Evolutionary conservation across 2,113 vertebrate species (phyloP).

Genomic region (Catharus minimus): DNA sequence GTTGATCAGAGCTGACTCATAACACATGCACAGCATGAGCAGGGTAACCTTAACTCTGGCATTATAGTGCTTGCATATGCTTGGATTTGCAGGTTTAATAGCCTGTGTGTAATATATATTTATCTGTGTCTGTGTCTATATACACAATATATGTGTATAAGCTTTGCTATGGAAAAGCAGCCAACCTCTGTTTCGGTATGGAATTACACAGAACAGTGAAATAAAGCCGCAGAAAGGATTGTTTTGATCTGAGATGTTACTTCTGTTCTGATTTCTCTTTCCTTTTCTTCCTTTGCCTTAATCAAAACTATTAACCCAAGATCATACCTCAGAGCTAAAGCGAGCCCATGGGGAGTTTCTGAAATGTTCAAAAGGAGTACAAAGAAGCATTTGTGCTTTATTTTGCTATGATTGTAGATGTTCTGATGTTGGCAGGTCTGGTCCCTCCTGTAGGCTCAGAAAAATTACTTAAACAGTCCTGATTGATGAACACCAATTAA

Average conservation of each 20-base stretch:
- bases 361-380: background rate
- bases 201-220: conserved; percentile 2
- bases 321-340: background rate
- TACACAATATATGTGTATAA: background rate
- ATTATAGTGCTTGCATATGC: background rate
- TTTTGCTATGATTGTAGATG: background rate
- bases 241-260: conserved; percentile 8
- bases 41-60: background rate
- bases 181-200: background rate
- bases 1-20: background rate
- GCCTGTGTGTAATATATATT: background rate
- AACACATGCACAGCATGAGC: background rate
- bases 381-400: background rate
- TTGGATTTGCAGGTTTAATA: background rate
- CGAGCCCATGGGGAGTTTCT: background rate
- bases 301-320: conserved; percentile 3
- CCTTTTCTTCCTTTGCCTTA: background rate
- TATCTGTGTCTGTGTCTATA: background rate
- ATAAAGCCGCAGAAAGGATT: background rate
- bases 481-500: background rate
- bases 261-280: conserved; percentile 21
- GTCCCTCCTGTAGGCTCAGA: background rate
- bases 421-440: background rate
- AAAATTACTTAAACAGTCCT: background rate
- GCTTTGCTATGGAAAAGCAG: background rate